A percentile compares a stretch with the other conserved stretches of the same genome.
These are phyloP conservation scores for Falco rusticolus DNA, from an alignment of 2,797 vertebrate species.

Conservation along the genomic window DNA sequence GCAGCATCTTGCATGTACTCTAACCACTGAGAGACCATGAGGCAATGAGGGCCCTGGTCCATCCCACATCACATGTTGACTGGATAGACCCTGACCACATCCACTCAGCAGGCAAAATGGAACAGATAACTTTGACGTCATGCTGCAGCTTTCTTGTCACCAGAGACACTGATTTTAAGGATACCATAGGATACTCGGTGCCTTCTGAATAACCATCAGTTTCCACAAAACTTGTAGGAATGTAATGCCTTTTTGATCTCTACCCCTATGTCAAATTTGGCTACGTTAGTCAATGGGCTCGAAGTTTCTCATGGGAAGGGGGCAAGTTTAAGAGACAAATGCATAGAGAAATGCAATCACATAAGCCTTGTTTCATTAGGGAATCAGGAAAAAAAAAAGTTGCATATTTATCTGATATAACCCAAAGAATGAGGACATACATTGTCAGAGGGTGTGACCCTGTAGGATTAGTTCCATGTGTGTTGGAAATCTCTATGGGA, in stretches of 20 bases:
- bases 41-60: fast-evolving
- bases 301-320: neutral
- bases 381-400: neutral
- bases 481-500: neutral
- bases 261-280: neutral
- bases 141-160: neutral
- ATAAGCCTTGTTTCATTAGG: neutral
- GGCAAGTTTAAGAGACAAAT: neutral
- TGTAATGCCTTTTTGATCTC: neutral
- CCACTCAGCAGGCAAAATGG: neutral
- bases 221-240: neutral
- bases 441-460: neutral
- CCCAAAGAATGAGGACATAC: neutral
- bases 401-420: neutral
- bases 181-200: neutral
- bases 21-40: neutral
- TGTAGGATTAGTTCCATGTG: neutral
- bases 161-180: neutral
- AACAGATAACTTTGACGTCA: neutral
- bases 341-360: neutral
- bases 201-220: neutral
- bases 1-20: neutral
- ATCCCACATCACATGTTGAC: fast-evolving
- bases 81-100: neutral
- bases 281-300: neutral